phyloP scores from a whole-genome alignment of 2,113 vertebrate species.

The Erythrocebus patas region DNA sequence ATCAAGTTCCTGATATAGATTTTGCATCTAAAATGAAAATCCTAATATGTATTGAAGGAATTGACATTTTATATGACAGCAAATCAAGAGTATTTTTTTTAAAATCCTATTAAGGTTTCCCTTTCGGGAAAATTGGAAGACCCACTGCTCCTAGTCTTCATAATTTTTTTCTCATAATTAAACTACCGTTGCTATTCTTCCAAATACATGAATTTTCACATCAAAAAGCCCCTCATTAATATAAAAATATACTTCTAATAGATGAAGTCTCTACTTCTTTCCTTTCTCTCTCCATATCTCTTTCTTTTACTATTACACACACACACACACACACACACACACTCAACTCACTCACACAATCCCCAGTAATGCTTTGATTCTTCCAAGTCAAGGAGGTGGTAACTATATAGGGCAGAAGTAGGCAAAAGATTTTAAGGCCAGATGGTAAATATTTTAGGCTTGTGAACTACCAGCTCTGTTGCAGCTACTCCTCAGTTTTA shows the following conservation, averaged over 20 bases:
- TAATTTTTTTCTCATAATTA: neutral
- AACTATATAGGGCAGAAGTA: neutral
- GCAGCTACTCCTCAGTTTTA: neutral
- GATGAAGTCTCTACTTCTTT: neutral
- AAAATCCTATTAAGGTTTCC: neutral
- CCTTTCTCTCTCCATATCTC: neutral
- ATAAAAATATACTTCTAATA: neutral
- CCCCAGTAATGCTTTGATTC: neutral
- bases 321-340: neutral
- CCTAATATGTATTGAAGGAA: neutral
- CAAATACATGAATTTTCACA: neutral
- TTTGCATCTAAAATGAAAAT: neutral
- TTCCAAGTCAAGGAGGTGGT: neutral
- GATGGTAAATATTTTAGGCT: neutral
- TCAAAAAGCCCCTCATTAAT: neutral
- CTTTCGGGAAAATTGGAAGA: neutral
- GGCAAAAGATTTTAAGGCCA: neutral
- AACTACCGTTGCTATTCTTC: neutral
- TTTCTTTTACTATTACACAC: neutral
- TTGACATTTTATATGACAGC: neutral
- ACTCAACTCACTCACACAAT: neutral
- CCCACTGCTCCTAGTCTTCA: neutral
- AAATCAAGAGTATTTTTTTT: neutral
- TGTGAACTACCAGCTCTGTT: neutral
- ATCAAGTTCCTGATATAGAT: neutral